Percentiles rank a stretch among this genome's conserved stretches.
These are phyloP conservation scores for human DNA, from an alignment of 2,113 vertebrate species.

Conservation along the genomic window DNA sequence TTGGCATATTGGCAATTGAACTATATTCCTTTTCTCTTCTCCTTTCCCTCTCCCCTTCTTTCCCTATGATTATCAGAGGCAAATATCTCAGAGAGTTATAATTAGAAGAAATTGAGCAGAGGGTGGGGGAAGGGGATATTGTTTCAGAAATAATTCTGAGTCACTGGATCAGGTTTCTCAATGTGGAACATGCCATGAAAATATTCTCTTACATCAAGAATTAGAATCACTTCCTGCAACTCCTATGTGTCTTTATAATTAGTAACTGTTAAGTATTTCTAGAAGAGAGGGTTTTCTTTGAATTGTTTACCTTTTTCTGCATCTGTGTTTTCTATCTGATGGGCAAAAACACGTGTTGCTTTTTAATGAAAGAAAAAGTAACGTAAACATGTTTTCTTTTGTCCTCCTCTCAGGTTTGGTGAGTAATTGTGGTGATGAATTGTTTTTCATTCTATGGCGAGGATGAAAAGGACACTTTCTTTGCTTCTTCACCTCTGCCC, in stretches of 20 bases:
- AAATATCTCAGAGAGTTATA: not conserved
- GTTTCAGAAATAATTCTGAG: conserved; percentile 57
- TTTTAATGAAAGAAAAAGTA: not conserved
- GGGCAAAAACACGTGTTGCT: not conserved
- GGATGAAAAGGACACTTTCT: not conserved
- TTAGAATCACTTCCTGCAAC: not conserved
- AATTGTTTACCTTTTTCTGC: not conserved
- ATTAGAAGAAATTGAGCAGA: not conserved
- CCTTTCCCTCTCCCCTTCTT: not conserved
- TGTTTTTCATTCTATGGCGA: not conserved
- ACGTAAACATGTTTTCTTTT: not conserved
- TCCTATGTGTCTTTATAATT: not conserved
- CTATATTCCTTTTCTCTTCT: not conserved
- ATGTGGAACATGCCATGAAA: not conserved
- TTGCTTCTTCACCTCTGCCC: not conserved
- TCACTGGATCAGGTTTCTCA: conserved; percentile 33
- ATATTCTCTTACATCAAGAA: not conserved
- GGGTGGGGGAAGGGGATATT: not conserved
- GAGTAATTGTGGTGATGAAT: not conserved
- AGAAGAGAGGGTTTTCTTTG: not conserved
- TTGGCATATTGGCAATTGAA: not conserved
- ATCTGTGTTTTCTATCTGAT: not conserved
- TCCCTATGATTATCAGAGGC: not conserved
- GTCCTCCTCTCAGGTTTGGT: not conserved
- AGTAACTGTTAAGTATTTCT: not conserved